Conservation (phyloP, 2,888 invertebrate genomes). For the Amblyteles armatorius region DNA sequence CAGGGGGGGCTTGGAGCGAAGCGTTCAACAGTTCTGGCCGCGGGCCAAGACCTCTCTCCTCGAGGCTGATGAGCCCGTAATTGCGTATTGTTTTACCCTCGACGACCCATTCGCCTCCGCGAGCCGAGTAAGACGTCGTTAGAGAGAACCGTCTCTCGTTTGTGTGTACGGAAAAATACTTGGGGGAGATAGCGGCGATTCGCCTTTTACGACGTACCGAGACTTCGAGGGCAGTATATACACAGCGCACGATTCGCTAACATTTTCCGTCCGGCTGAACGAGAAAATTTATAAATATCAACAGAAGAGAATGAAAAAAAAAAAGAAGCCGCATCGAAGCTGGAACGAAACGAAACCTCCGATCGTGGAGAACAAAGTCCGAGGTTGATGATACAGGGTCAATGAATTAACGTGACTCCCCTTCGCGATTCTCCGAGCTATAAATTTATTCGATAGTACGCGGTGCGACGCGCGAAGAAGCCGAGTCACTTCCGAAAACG, state of each 20-base stretch:
- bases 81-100: conserved; percentile 77
- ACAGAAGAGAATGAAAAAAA: not conserved
- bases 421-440: conserved; percentile 1
- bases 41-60: conserved; percentile 71
- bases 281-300: not conserved
- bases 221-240: not conserved
- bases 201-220: not conserved
- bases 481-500: conserved; percentile 5
- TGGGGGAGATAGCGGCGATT: conserved; percentile 30
- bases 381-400: conserved; percentile 17
- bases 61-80: conserved; percentile 79
- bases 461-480: not conserved
- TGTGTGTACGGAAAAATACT: not conserved
- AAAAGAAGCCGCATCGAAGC: not conserved
- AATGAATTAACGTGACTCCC: conserved; percentile 6
- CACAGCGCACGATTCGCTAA: not conserved
- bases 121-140: conserved; percentile 55
- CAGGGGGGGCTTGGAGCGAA: conserved; percentile 29
- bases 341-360: not conserved
- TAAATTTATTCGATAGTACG: not conserved
- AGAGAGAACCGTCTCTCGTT: conserved; percentile 14
- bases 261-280: not conserved
- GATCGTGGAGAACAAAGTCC: conserved; percentile 11
- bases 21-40: conserved; percentile 77
- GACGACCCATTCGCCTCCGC: conserved; percentile 50